Base-by-base conservation (phyloP, 2,113 vertebrate species). In the Sciurus niger region DNA sequence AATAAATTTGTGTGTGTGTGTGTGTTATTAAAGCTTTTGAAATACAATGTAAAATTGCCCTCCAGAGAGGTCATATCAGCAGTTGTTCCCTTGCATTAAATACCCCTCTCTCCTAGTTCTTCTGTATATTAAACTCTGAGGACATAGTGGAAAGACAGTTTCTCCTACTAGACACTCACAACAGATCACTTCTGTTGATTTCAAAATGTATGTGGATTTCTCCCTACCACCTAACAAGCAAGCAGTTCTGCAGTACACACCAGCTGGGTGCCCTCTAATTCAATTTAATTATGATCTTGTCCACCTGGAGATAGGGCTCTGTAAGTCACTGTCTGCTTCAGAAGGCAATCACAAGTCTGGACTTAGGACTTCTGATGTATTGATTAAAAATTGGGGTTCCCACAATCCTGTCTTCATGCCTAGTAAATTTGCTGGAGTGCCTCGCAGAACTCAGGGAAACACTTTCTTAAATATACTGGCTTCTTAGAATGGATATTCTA, bases 1-100 rank as follows among this genome's bases (percentile, higher is more conserved):
- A 32, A 48, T 85, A 85, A 85, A 85, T 25, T 18, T 55, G 17
- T 55, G 16, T 55, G 55, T 55, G 55, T 55, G 55, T 55, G 55
- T 55, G 55, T 55, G 8, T 90, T 90, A 76, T 70, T 93, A 68
- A 90, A 90, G 8, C 11, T 96, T 93, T 90, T 43, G 37, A 86
- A 28, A 60, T 53, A 55, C 11, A 40, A 18, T 83, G 0, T 87
- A 60, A 92, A 43, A 88, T 58, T 8, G 1, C 48, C 12, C 3
- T 72, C 28, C 30, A 28, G 20, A 84, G 70, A 91, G 72, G 3
- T 60, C 2, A 16, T 83, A 55, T 6, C 34, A 34, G 28, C 25
- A 84, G 4, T 89, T 93, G 37, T 34, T 34, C 12, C 13, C 37
- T 84, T 30, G 34, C 14, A n/a, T 73, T 84, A 20, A 40, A 43